A percentile compares a stretch with the other conserved stretches of the same genome.
phyloP scores from a whole-genome alignment of 2,113 vertebrate species.

The Ictalurus punctatus region DNA sequence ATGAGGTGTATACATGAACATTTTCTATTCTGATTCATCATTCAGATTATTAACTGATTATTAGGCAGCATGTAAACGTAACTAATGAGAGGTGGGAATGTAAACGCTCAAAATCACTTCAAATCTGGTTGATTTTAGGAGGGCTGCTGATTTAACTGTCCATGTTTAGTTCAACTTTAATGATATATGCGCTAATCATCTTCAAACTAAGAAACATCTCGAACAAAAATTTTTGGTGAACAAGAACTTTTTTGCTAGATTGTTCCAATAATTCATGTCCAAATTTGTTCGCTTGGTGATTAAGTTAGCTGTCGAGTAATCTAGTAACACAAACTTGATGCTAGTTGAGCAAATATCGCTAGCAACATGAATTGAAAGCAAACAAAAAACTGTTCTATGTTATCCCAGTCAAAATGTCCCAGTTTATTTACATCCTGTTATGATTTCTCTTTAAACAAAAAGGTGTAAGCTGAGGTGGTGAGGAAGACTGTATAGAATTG shows the following conservation, averaged over 20 bases:
- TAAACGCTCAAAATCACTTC: not conserved
- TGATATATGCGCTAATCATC: not conserved
- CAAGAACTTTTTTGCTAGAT: no score
- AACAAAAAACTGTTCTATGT: not conserved
- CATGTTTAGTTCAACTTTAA: not conserved
- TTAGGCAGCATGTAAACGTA: not conserved
- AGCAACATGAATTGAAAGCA: no score
- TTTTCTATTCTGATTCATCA: not conserved
- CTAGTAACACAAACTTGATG: not conserved
- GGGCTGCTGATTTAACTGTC: no score
- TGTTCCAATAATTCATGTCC: no score
- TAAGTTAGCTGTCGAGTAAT: not conserved
- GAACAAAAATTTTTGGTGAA: no score
- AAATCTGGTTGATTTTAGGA: not conserved
- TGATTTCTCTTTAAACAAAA: no score
- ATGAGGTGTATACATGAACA: not conserved
- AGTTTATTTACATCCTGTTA: not conserved
- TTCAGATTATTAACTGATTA: not conserved
- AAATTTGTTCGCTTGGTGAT: not conserved
- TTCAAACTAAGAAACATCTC: no score
- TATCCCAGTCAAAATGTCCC: not conserved
- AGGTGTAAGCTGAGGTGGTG: no score
- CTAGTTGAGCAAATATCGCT: no score
- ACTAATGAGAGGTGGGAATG: not conserved
- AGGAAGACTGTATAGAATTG: no score